Percentiles rank a stretch among this genome's conserved stretches.
Evolutionary conservation across 1,140 invertebrate species (phyloP).

Genomic region (Dryas iulia): DNA sequence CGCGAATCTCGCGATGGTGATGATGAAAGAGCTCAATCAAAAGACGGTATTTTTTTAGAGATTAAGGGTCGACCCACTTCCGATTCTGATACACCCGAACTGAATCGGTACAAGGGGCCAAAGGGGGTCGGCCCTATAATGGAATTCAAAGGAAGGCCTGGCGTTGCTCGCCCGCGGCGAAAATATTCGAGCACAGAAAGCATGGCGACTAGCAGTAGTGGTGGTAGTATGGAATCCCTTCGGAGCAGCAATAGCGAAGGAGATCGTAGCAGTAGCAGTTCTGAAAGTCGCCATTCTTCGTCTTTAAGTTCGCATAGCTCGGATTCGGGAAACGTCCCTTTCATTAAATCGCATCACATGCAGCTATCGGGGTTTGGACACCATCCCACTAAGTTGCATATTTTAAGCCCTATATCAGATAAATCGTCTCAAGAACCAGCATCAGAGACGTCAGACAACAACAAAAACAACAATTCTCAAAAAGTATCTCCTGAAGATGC

Average conservation of each 20-base stretch:
- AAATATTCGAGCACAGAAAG: constrained; percentile 93
- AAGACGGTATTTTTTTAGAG: constrained; percentile 84
- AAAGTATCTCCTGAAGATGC: constrained; percentile 84
- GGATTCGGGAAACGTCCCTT: constrained; percentile 85
- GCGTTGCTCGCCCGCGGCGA: constrained; percentile 78
- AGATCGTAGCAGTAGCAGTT: constrained; percentile 89
- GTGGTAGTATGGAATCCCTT: constrained; percentile 91
- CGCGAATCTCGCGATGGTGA: constrained; percentile 80
- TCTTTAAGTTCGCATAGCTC: constrained; percentile 91
- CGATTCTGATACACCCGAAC: constrained; percentile 80
- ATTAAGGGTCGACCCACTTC: constrained; percentile 85
- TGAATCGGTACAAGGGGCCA: constrained; percentile 78
- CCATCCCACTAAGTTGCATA: constrained; percentile 88
- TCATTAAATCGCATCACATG: constrained; percentile 81
- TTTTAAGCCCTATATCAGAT: constrained; percentile 93
- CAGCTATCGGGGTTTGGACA: constrained; percentile 84
- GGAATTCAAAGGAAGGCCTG: constrained; percentile 85
- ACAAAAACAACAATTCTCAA: constrained; percentile 88
- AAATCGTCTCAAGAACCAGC: constrained; percentile 93
- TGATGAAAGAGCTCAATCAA: constrained; percentile 82
- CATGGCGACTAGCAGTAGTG: constrained; percentile 91
- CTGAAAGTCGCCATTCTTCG: constrained; percentile 88
- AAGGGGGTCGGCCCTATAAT: constrained; percentile 83
- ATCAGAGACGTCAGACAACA: constrained; percentile 88
- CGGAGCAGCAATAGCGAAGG: constrained; percentile 91